These are phyloP conservation scores for Leptinotarsa lineolata DNA, from an alignment of 1,140 invertebrate species.

Conservation along the genomic window DNA sequence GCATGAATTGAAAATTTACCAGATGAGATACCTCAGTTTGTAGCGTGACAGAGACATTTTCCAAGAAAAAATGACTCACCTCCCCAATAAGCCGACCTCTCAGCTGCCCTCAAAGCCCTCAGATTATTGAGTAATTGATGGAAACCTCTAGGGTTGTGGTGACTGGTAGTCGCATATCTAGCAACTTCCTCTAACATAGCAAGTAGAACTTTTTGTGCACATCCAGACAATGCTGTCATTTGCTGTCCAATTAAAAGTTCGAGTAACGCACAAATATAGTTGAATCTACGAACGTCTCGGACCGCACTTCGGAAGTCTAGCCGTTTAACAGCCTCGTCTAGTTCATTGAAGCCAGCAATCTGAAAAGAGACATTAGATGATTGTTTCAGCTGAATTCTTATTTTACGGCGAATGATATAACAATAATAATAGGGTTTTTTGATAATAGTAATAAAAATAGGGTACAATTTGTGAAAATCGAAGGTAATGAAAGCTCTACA, in stretches of 20 bases:
- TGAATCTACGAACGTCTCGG: conserved; percentile 90
- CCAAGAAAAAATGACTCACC: conserved; percentile 41
- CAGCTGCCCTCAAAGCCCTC: conserved; percentile 64
- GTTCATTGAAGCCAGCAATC: conserved; percentile 93
- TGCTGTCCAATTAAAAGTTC: conserved; percentile 85
- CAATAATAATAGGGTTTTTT: no score
- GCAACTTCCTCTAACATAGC: conserved; percentile 94
- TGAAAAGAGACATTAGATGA: conserved; percentile 51
- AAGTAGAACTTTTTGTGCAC: conserved; percentile 90
- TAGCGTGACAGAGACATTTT: background rate
- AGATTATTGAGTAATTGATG: conserved; percentile 77
- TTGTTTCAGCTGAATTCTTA: no score
- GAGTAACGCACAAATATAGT: conserved; percentile 93
- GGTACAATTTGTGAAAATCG: no score
- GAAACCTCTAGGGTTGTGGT: conserved; percentile 85
- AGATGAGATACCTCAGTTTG: no score
- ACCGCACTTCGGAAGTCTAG: conserved; percentile 94
- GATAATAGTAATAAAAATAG: no score
- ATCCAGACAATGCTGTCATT: conserved; percentile 84
- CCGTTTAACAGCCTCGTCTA: conserved; percentile 92
- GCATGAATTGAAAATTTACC: background rate
- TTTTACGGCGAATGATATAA: no score
- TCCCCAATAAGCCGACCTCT: conserved; percentile 76
- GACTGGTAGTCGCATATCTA: conserved; percentile 73
- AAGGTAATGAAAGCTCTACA: no score